Percentiles rank a stretch among this genome's conserved stretches.
phyloP scores from a whole-genome alignment of 2,888 invertebrate species.

The Napeogenes inachia region DNA sequence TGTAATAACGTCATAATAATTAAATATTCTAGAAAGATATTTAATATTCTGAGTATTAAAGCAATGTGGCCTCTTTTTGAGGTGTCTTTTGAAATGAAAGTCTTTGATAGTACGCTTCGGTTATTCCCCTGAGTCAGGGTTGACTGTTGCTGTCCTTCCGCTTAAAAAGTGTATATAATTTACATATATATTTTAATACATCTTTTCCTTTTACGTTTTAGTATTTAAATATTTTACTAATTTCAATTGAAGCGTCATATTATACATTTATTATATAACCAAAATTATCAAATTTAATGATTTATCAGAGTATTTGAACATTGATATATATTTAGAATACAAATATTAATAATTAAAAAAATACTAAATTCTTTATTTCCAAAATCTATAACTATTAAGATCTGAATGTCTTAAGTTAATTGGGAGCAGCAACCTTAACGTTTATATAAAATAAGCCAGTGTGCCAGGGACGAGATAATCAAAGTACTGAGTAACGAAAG shows the following conservation, averaged over 20 bases:
- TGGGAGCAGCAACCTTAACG: constrained; percentile 26
- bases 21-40: constrained; percentile 24
- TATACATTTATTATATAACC: too few relatives aligned
- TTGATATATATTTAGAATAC: too few relatives aligned
- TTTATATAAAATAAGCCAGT: constrained; percentile 46
- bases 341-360: too few relatives aligned
- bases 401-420: too few relatives aligned
- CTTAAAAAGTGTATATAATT: background rate
- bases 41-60: constrained; percentile 26
- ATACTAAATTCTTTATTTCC: too few relatives aligned
- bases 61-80: constrained; percentile 24
- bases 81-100: constrained; percentile 29
- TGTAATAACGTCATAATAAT: constrained; percentile 21
- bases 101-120: constrained; percentile 26
- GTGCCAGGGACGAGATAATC: constrained; percentile 55
- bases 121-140: constrained; percentile 26
- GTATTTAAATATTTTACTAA: too few relatives aligned
- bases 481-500: constrained; percentile 30
- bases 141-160: constrained; percentile 10
- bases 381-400: too few relatives aligned
- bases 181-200: background rate
- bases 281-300: background rate
- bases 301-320: background rate
- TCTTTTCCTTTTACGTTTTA: background rate
- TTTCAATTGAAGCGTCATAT: too few relatives aligned